Conservation (phyloP, 2,888 invertebrate species). For the Hydropsyche betteni region DNA sequence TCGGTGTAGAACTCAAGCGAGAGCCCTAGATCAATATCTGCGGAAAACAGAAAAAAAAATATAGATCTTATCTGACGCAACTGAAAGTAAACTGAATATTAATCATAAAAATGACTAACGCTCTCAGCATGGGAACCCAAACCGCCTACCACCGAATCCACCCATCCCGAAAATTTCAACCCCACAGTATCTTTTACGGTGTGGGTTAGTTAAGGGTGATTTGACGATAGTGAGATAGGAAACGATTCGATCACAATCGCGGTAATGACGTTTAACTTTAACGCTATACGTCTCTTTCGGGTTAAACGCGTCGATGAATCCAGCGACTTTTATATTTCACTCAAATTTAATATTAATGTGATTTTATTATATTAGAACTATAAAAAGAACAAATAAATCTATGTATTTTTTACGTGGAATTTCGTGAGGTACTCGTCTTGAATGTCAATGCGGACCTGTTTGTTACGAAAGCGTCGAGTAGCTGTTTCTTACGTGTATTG, state of each 20-base stretch:
- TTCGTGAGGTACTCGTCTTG: too few relatives aligned
- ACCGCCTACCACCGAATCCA: constrained; percentile 13
- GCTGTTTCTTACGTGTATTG: too few relatives aligned
- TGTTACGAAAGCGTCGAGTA: too few relatives aligned
- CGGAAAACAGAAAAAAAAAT: constrained; percentile 27
- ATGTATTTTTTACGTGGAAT: too few relatives aligned
- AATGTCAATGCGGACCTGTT: too few relatives aligned
- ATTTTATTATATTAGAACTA: too few relatives aligned
- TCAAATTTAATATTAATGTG: too few relatives aligned
- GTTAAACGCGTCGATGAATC: too few relatives aligned
- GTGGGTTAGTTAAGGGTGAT: constrained; percentile 40
- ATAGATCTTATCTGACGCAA: constrained; percentile 41
- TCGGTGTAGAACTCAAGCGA: constrained; percentile 30
- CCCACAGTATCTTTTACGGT: constrained; percentile 6
- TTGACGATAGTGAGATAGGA: constrained; percentile 46
- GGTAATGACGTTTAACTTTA: constrained; percentile 49
- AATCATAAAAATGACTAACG: constrained; percentile 49
- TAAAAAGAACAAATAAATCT: too few relatives aligned
- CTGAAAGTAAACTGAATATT: constrained; percentile 47
- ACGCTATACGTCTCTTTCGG: background rate
- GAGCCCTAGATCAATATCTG: constrained; percentile 37
- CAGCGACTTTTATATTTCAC: too few relatives aligned
- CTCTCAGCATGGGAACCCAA: constrained; percentile 36
- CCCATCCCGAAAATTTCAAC: constrained; percentile 14
- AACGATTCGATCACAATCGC: constrained; percentile 51